A percentile compares a stretch with the other conserved stretches of the same genome.
phyloP scores from a whole-genome alignment of 2,888 invertebrate genomes.

The Pollenia griseotomentosa region DNA sequence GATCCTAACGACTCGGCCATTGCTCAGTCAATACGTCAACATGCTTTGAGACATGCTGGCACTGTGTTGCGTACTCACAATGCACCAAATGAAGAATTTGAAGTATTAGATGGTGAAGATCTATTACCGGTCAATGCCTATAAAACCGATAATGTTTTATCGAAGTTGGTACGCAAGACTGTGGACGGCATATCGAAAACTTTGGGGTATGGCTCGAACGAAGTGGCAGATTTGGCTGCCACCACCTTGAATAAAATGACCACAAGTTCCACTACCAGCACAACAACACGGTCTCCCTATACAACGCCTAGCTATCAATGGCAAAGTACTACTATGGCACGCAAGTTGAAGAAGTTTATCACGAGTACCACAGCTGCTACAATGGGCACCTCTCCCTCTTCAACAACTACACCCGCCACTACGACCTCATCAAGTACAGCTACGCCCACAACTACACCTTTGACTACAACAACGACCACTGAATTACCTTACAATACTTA shows the following conservation, averaged over 20 bases:
- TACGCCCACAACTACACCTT: conserved; percentile 62
- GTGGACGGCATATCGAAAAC: conserved; percentile 83
- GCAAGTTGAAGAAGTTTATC: conserved; percentile 84
- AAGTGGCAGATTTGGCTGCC: conserved; percentile 81
- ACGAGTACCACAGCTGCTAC: conserved; percentile 81
- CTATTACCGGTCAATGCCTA: conserved; percentile 80
- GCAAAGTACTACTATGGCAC: conserved; percentile 84
- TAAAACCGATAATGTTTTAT: conserved; percentile 81
- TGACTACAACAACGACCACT: conserved; percentile 79
- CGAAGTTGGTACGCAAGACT: conserved; percentile 84
- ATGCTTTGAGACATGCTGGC: conserved; percentile 90
- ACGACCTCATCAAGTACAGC: conserved; percentile 73
- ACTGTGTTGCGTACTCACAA: conserved; percentile 87
- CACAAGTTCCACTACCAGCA: conserved; percentile 74
- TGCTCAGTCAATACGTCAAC: conserved; percentile 88
- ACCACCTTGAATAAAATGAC: conserved; percentile 73
- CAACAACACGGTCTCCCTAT: conserved; percentile 79
- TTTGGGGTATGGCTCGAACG: conserved; percentile 79
- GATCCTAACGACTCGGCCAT: conserved; percentile 86
- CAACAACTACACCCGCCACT: conserved; percentile 73
- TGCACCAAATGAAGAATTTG: conserved; percentile 83
- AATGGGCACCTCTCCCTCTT: conserved; percentile 76
- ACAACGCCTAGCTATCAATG: conserved; percentile 82
- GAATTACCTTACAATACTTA: conserved; percentile 79
- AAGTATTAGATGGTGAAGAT: conserved; percentile 82